Evolutionary conservation across 2,888 invertebrate species (phyloP).

Genomic region (Sphaerophoria rueppellii): DNA sequence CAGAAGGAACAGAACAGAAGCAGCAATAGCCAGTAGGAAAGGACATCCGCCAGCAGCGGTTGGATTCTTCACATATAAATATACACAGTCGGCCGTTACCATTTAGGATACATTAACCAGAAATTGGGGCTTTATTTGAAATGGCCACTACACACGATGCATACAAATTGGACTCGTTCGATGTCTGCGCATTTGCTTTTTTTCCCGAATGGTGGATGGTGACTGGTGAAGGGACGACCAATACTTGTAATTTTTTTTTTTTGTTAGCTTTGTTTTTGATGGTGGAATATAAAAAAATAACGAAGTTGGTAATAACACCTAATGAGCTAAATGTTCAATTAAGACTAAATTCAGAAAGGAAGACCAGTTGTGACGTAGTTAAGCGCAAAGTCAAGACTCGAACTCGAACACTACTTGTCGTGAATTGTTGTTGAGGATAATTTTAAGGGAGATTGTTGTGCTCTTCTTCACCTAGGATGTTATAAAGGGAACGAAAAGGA

Average conservation of each 20-base stretch:
- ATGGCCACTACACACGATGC: constrained; percentile 64
- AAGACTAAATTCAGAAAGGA: constrained; percentile 34
- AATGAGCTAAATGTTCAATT: constrained; percentile 70
- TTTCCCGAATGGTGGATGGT: constrained; percentile 3
- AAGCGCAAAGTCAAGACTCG: too few species aligned
- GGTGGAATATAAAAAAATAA: constrained; percentile 52
- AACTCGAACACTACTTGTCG: too few species aligned
- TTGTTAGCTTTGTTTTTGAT: constrained; percentile 34
- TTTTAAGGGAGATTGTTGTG: too few species aligned
- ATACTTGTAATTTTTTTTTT: constrained; percentile 19
- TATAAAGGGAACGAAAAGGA: too few species aligned
- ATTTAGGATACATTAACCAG: constrained; percentile 71
- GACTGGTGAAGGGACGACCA: not conserved
- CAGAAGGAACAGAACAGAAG: not conserved
- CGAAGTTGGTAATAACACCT: constrained; percentile 67
- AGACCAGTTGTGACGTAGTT: not conserved
- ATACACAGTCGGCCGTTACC: constrained; percentile 67
- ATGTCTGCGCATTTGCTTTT: not conserved
- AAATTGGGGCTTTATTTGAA: constrained; percentile 71
- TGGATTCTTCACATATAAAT: constrained; percentile 38
- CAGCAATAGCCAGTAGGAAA: not conserved
- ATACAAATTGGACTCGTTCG: constrained; percentile 61
- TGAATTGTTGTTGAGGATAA: too few species aligned
- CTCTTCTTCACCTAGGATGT: too few species aligned
- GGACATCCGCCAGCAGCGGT: constrained; percentile 1